phyloP scores from a whole-genome alignment of 2,113 vertebrate genomes.

The Psilopsiagon aurifrons region DNA sequence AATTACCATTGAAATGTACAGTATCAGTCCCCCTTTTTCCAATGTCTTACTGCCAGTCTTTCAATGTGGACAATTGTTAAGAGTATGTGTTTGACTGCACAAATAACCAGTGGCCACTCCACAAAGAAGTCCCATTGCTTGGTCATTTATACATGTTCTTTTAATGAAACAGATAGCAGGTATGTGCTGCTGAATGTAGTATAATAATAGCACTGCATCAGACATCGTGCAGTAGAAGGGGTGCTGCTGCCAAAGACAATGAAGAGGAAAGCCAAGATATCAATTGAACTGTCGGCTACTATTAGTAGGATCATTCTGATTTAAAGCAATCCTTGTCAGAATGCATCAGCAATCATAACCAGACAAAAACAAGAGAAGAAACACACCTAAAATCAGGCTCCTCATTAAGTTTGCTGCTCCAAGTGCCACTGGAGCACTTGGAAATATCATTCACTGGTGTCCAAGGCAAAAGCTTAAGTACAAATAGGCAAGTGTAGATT shows the following conservation, averaged over 20 bases:
- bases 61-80: not conserved
- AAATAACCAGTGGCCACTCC: not conserved
- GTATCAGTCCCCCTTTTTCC: not conserved
- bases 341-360: not conserved
- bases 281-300: constrained; percentile 8
- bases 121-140: not conserved
- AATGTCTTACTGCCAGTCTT: not conserved
- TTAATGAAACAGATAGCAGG: not conserved
- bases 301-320: constrained; percentile 1
- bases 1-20: not conserved
- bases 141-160: not conserved
- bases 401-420: not conserved
- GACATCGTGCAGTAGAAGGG: not conserved
- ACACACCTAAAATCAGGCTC: not conserved
- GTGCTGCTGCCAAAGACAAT: constrained; percentile 14
- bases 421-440: not conserved
- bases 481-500: not conserved
- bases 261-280: not conserved
- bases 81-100: not conserved
- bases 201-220: not conserved
- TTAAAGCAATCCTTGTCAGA: constrained; percentile 14
- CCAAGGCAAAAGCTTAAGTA: not conserved
- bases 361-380: not conserved
- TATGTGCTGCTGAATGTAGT: not conserved
- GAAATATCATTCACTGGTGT: not conserved